Conservation (phyloP, 2,113 vertebrate species). For the Podocnemis expansa region DNA sequence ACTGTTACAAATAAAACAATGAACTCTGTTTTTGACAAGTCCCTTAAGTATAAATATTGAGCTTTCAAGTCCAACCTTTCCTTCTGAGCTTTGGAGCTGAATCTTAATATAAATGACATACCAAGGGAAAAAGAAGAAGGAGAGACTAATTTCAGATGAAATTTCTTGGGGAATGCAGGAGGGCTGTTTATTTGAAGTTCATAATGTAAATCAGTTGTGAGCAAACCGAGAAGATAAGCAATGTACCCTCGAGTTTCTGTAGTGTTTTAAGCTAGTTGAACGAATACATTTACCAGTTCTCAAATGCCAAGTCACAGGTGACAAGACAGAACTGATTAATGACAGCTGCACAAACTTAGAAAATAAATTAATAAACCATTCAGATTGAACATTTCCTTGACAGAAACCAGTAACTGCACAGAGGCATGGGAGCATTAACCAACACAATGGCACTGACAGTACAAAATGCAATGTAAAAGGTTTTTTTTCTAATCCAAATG, state of each 20-base stretch:
- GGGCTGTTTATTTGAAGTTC: neutral
- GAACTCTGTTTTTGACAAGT: neutral
- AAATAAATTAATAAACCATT: neutral
- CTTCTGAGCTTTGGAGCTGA: neutral
- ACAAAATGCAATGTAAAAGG: neutral
- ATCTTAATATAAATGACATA: neutral
- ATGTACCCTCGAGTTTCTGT: neutral
- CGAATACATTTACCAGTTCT: neutral
- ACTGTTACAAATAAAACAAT: slow-evolving; percentile 32
- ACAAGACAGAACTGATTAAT: neutral
- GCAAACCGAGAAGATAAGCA: neutral
- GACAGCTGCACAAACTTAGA: slow-evolving; percentile 29
- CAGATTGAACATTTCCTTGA: neutral
- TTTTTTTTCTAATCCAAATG: neutral
- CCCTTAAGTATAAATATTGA: neutral
- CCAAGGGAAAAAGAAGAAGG: neutral
- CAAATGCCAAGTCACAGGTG: neutral
- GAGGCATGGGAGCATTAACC: neutral
- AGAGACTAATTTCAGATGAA: neutral
- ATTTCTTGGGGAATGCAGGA: neutral
- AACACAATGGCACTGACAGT: neutral
- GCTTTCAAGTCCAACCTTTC: neutral
- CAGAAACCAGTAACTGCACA: neutral
- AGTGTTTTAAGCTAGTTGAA: slow-evolving; percentile 5
- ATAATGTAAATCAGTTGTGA: neutral